These are phyloP conservation scores for Ateles fusciceps DNA, from an alignment of 2,797 vertebrate species.

Conservation along the genomic window DNA sequence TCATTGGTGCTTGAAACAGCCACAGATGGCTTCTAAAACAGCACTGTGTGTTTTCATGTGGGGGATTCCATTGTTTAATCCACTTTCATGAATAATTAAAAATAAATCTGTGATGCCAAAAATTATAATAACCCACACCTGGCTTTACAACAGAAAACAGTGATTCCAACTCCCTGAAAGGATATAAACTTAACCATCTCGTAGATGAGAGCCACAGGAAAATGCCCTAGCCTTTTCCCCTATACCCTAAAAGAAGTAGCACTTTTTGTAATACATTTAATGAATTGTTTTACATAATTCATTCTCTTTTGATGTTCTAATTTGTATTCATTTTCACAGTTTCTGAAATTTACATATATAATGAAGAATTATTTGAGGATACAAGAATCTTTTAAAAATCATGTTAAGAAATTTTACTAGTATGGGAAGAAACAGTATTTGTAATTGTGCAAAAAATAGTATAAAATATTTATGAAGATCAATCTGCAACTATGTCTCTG, in stretches of 20 bases:
- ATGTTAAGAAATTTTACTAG: neutral
- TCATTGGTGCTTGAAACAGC: neutral
- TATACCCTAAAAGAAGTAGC: neutral
- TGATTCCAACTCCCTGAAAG: neutral
- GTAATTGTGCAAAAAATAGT: conserved; percentile 34
- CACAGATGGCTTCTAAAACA: conserved; percentile 46
- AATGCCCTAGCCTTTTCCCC: neutral
- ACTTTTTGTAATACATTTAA: neutral
- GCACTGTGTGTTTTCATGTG: neutral
- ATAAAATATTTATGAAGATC: neutral
- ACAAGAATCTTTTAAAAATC: neutral
- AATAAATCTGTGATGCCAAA: conserved; percentile 8
- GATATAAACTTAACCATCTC: neutral
- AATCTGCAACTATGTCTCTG: neutral
- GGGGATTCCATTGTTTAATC: conserved; percentile 62
- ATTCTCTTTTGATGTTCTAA: conserved; percentile 24
- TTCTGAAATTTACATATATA: conserved; percentile 6
- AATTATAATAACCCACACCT: neutral
- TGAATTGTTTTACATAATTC: neutral
- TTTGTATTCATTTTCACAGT: conserved; percentile 13
- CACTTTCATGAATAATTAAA: conserved; percentile 59
- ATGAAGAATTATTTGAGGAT: conserved; percentile 17
- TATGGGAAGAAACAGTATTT: neutral
- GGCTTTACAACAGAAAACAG: conserved; percentile 34
- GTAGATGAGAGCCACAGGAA: neutral